These are phyloP conservation scores for Gastrophysa polygoni DNA, from an alignment of 2,888 invertebrate genomes.

Conservation along the genomic window DNA sequence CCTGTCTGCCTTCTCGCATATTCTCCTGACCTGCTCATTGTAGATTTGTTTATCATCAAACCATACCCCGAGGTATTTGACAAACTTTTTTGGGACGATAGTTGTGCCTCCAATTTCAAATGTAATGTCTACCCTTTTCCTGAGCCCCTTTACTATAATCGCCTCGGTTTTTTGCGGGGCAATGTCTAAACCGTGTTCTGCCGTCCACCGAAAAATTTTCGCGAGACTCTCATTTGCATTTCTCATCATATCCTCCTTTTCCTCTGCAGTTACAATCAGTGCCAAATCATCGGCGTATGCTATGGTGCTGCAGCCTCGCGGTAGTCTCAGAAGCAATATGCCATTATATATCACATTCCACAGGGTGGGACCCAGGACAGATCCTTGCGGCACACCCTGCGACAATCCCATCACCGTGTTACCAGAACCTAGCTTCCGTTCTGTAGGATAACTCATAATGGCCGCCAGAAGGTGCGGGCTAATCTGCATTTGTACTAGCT, in stretches of 20 bases:
- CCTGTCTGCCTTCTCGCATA: neutral
- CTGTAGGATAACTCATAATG: neutral
- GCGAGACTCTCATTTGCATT: neutral
- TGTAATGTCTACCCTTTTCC: neutral
- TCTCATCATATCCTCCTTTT: neutral
- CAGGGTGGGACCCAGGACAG: neutral
- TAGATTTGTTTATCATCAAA: constrained; percentile 2
- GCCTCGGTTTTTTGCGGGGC: neutral
- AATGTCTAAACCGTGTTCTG: neutral
- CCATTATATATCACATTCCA: neutral
- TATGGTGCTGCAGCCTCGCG: neutral
- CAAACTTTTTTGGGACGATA: neutral
- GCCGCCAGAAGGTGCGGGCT: too few species aligned
- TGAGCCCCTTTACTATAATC: neutral
- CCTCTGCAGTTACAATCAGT: neutral
- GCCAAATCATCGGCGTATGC: neutral
- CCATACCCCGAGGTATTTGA: constrained; percentile 11
- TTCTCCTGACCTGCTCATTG: neutral
- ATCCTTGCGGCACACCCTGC: neutral
- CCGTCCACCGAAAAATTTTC: neutral
- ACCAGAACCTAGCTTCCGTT: neutral
- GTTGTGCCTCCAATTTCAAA: neutral
- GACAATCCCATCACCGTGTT: neutral
- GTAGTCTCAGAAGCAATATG: neutral
- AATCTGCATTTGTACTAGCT: too few species aligned